Evolutionary conservation across 2,888 invertebrate genomes (phyloP).

Genomic region (Nesidiocoris tenuis): DNA sequence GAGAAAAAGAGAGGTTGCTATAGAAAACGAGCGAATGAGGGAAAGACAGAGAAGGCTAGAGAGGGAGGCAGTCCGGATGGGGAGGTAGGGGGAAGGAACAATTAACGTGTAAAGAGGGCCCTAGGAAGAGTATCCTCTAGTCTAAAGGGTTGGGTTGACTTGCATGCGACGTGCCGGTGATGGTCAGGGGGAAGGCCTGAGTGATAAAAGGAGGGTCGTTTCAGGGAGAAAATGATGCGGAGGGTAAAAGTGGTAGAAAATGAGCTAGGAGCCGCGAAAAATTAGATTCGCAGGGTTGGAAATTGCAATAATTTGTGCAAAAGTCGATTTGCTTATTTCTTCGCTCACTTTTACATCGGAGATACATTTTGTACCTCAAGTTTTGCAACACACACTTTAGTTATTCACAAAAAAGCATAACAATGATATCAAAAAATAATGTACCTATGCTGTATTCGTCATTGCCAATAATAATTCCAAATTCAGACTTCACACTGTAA

Average conservation of each 20-base stretch:
- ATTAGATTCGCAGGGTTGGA: too few relatives aligned
- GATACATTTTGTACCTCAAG: too few relatives aligned
- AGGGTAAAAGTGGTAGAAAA: not conserved
- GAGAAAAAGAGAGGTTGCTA: not conserved
- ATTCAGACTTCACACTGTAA: too few relatives aligned
- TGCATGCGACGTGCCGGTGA: not conserved
- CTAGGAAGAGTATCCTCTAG: not conserved
- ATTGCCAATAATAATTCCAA: too few relatives aligned
- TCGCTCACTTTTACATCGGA: too few relatives aligned
- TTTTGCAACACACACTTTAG: too few relatives aligned
- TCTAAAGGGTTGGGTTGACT: not conserved
- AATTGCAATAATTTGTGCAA: too few relatives aligned
- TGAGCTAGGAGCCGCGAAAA: not conserved
- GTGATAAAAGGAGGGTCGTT: constrained; percentile 37
- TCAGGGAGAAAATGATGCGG: constrained; percentile 16
- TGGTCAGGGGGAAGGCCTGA: not conserved
- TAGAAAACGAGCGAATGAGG: not conserved
- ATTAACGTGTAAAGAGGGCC: constrained; percentile 32
- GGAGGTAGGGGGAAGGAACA: constrained; percentile 30
- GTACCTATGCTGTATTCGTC: too few relatives aligned
- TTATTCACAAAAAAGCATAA: too few relatives aligned
- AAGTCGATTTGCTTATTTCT: too few relatives aligned
- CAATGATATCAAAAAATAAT: too few relatives aligned
- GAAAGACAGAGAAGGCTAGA: not conserved
- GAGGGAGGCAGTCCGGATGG: not conserved